Evolutionary conservation across 2,888 invertebrate species (phyloP).

Genomic region (Ochropleura plecta): DNA sequence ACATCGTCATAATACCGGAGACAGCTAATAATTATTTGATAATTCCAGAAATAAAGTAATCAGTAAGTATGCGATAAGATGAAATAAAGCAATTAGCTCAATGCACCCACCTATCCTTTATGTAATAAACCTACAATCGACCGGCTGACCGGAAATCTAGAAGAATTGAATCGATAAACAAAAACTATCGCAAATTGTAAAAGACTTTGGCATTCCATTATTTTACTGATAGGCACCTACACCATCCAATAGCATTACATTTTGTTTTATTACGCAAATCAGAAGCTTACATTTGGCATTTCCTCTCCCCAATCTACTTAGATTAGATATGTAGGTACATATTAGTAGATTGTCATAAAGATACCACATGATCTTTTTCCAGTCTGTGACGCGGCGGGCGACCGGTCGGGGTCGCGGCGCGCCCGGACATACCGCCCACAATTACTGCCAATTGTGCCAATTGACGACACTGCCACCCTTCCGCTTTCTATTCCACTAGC

Average conservation of each 20-base stretch:
- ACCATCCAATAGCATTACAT: not conserved
- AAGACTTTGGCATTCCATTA: not conserved
- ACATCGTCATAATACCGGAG: slow-evolving; percentile 29
- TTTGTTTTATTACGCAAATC: slow-evolving; percentile 10
- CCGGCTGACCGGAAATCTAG: slow-evolving; percentile 1
- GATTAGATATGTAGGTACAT: not conserved
- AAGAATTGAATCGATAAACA: slow-evolving; percentile 1
- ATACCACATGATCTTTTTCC: slow-evolving; percentile 57
- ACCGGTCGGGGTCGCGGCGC: slow-evolving; percentile 71
- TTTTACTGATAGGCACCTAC: not conserved
- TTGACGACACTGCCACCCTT: slow-evolving; percentile 89
- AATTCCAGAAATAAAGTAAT: slow-evolving; percentile 10
- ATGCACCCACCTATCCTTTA: slow-evolving; percentile 2
- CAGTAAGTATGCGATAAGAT: slow-evolving; percentile 13
- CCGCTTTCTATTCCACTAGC: slow-evolving; percentile 84
- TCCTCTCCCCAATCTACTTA: slow-evolving; percentile 11
- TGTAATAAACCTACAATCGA: slow-evolving; percentile 14
- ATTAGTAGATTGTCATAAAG: slow-evolving; percentile 21
- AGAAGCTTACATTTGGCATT: slow-evolving; percentile 10
- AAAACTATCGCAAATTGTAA: not conserved
- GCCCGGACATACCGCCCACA: slow-evolving; percentile 89
- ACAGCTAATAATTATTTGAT: slow-evolving; percentile 1
- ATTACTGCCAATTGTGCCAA: slow-evolving; percentile 90
- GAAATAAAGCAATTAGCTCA: slow-evolving; percentile 12
- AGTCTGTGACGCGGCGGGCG: slow-evolving; percentile 62